phyloP scores from a whole-genome alignment of 1,140 invertebrate species.

The Diplogasteroides magnus region DNA sequence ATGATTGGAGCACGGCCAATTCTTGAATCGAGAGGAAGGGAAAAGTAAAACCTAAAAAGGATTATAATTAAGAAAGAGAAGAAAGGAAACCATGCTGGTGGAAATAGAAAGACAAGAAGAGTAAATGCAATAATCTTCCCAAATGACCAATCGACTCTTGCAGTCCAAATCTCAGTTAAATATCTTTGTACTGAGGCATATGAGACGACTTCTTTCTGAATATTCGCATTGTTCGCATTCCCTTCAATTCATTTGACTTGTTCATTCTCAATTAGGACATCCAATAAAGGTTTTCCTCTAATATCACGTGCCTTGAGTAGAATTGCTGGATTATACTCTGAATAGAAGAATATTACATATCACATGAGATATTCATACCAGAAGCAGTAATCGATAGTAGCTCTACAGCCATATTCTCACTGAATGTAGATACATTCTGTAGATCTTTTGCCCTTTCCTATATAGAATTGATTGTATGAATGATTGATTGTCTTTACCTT shows the following conservation, averaged over 20 bases:
- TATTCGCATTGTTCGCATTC: conserved; percentile 1
- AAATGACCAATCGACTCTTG: conserved; percentile 85
- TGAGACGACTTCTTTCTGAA: conserved; percentile 55
- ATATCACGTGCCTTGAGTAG: conserved; percentile 84
- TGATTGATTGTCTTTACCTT: conserved; percentile 59
- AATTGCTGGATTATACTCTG: conserved; percentile 82
- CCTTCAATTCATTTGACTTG: conserved; percentile 75
- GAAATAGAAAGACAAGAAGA: conserved; percentile 81
- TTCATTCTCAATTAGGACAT: conserved; percentile 95
- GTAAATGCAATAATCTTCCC: conserved; percentile 84
- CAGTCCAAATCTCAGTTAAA: conserved; percentile 87
- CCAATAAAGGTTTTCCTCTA: conserved; percentile 84
- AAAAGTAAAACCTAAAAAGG: conserved; percentile 72
- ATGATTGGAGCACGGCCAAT: conserved; percentile 81
- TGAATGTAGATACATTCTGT: conserved; percentile 85
- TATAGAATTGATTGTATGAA: conserved; percentile 69
- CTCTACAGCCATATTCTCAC: conserved; percentile 93
- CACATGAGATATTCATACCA: not conserved
- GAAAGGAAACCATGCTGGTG: conserved; percentile 84
- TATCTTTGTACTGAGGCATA: conserved; percentile 62
- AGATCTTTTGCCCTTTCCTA: conserved; percentile 86
- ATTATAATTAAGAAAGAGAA: not conserved
- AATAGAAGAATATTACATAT: not conserved
- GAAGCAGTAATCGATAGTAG: conserved; percentile 61
- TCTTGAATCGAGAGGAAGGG: conserved; percentile 84